A percentile compares a stretch with the other conserved stretches of the same genome.
Evolutionary conservation across 2,113 vertebrate genomes (phyloP).

Genomic region (Hemiscyllium ocellatum): DNA sequence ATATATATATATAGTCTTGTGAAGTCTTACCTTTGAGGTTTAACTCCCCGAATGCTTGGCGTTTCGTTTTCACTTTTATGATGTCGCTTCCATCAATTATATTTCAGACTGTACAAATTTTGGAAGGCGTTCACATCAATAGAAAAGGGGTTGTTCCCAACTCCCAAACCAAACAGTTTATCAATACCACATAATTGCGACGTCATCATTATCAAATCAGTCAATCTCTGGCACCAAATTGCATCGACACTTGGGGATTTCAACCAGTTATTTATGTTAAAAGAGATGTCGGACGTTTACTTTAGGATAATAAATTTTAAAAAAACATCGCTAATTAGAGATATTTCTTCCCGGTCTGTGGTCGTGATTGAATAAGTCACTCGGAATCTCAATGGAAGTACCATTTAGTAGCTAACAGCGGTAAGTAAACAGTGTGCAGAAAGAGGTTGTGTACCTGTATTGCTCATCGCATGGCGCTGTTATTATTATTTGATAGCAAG

Average conservation of each 20-base stretch:
- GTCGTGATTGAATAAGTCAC: background rate
- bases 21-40: background rate
- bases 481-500: conserved; percentile 27
- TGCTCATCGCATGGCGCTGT: background rate
- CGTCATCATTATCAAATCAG: background rate
- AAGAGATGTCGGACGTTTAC: background rate
- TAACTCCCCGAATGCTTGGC: background rate
- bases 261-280: background rate
- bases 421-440: background rate
- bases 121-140: background rate
- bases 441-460: background rate
- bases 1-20: background rate
- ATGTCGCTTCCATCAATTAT: background rate
- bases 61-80: background rate
- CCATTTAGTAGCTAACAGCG: background rate
- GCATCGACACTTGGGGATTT: background rate
- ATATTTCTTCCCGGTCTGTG: background rate
- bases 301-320: background rate
- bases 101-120: background rate
- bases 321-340: background rate
- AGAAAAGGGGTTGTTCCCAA: background rate
- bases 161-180: background rate
- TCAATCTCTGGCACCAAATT: background rate
- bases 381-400: conserved; percentile 2
- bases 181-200: background rate